Conservation (phyloP, 2,888 invertebrate genomes). For the Polyommatus icarus region DNA sequence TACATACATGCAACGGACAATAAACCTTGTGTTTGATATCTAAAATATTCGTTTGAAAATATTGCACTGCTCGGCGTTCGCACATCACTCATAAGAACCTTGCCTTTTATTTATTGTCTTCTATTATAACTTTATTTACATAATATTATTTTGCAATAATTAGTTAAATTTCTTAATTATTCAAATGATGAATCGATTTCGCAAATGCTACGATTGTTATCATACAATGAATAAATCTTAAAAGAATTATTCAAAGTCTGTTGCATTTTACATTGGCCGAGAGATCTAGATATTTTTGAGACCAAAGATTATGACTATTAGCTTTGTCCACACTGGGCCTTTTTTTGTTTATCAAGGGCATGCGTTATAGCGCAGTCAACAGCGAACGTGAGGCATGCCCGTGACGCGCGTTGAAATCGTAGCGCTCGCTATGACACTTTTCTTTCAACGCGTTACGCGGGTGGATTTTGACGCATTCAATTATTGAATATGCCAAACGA, state of each 20-base stretch:
- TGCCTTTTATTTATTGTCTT: constrained; percentile 25
- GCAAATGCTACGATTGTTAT: neutral
- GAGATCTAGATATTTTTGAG: neutral
- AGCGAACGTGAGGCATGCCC: too few species aligned
- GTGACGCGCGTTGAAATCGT: too few species aligned
- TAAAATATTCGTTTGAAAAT: neutral
- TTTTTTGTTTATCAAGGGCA: too few species aligned
- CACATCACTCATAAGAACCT: constrained; percentile 25
- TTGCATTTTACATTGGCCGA: neutral
- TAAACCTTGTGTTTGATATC: constrained; percentile 20
- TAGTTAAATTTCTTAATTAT: neutral
- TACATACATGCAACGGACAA: neutral
- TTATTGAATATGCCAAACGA: too few species aligned
- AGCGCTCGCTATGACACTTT: too few species aligned
- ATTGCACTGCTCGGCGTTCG: neutral
- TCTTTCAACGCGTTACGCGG: too few species aligned
- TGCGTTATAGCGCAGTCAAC: too few species aligned
- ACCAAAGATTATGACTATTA: neutral
- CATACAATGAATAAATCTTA: neutral
- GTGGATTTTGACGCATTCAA: too few species aligned
- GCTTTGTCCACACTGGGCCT: too few species aligned
- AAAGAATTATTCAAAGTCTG: neutral
- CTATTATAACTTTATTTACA: constrained; percentile 14
- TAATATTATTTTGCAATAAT: constrained; percentile 2
- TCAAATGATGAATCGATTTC: constrained; percentile 11